Evolutionary conservation across 2,113 vertebrate genomes (phyloP), one percentile per base, ranked within the genome.

Genomic region (Gorsachius goisagi): DNA sequence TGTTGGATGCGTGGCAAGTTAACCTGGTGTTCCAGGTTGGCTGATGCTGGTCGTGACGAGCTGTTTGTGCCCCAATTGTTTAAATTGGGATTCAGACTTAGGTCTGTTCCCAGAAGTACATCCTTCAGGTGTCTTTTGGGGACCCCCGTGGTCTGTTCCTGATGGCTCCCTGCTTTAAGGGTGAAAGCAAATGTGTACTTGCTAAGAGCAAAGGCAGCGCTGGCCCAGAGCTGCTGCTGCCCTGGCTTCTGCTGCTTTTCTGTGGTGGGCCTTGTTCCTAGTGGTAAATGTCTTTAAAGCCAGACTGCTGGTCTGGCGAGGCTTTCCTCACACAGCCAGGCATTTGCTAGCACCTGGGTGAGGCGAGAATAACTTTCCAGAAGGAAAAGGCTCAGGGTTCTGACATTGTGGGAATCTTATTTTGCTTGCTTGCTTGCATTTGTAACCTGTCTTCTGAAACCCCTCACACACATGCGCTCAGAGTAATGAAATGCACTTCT

Each of bases 21-120:
- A 16, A 19, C 6, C 23, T 41, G 50, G 3, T 55, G 41, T 20
- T 20, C 63, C 2, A 1, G 32, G 17, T 12, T 44, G 24, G 17
- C 60, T 58, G 24, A 7, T 11, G 1, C 26, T 22, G 44, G 3
- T n/a, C 1, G 0, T 35, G 53, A 33, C 0, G 5, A 9, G 81
- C 49, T 33, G 4, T 45, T 53, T 76, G 62, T 85, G 17, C 12
- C 33, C 15, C 3, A 1, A 0, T 28, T 17, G 39, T 75, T 79
- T 53, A n/a, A 71, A 47, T 18, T 0, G 1, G 11, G 14, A 37
- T 81, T 50, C 26, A 49, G 55, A 55, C 26, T 44, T 7, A 10
- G 30, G 21, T 45, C 53, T 73, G 27, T 79, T 55, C 13, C 28
- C 33, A 50, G 72, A 64, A 74, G 30, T 15, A 12, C 8, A 4